These are phyloP conservation scores for Ladona fulva DNA, from an alignment of 1,140 invertebrate genomes.

Conservation along the genomic window DNA sequence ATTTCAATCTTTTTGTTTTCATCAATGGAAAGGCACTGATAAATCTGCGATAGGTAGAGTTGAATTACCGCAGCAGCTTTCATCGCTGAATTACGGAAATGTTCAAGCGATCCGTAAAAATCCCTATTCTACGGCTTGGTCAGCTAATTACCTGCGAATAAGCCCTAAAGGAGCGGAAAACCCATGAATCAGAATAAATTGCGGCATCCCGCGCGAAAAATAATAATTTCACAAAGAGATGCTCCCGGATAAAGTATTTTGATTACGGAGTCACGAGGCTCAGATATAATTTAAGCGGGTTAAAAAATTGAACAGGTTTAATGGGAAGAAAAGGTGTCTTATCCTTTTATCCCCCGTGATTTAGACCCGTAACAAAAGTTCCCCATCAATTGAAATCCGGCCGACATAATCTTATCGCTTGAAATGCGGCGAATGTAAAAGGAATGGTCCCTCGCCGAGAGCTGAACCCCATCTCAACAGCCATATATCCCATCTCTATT, in stretches of 20 bases:
- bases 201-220: neutral
- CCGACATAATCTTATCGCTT: neutral
- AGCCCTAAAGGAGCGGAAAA: neutral
- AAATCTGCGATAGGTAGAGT: too few species aligned
- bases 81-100: too few species aligned
- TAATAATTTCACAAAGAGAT: conserved; percentile 3
- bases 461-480: neutral
- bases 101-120: too few species aligned
- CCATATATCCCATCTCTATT: neutral
- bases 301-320: neutral
- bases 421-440: neutral
- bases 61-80: too few species aligned
- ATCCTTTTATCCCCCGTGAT: neutral
- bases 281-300: neutral
- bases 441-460: too few species aligned
- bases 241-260: neutral
- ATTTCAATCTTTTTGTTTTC: too few species aligned
- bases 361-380: neutral
- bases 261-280: neutral
- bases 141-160: too few species aligned
- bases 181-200: neutral
- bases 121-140: too few species aligned
- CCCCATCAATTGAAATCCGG: neutral
- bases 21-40: too few species aligned
- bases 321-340: neutral